Evolutionary conservation across 2,888 invertebrate genomes (phyloP).

Genomic region (Erebia epiphron): DNA sequence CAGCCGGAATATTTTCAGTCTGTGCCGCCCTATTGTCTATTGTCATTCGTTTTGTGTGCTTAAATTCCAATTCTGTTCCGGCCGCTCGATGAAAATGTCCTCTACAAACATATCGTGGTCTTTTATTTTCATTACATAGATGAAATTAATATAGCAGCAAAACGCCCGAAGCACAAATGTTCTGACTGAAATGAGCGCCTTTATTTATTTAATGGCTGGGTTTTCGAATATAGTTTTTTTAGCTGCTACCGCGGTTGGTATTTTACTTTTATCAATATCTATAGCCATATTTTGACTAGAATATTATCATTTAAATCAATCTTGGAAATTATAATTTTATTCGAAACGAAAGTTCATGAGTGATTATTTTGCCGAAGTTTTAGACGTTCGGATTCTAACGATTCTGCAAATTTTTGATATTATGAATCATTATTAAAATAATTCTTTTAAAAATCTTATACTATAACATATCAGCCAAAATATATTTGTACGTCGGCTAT

Average conservation of each 20-base stretch:
- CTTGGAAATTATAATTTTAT: too few relatives aligned
- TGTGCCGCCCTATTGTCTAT: slow-evolving; percentile 54
- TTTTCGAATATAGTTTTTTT: not conserved
- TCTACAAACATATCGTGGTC: slow-evolving; percentile 16
- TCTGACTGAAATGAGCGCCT: not conserved
- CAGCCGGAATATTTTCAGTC: slow-evolving; percentile 65
- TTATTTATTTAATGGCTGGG: slow-evolving; percentile 5
- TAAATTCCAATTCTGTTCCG: slow-evolving; percentile 47
- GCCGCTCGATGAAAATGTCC: slow-evolving; percentile 27
- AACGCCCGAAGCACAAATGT: slow-evolving; percentile 4
- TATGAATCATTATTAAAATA: too few relatives aligned
- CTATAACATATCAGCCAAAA: too few relatives aligned
- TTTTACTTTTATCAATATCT: not conserved
- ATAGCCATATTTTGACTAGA: too few relatives aligned
- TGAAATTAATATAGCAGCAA: slow-evolving; percentile 15
- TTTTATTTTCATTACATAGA: slow-evolving; percentile 14
- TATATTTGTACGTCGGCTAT: too few relatives aligned
- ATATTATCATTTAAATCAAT: too few relatives aligned
- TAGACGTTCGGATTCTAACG: too few relatives aligned
- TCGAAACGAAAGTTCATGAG: too few relatives aligned
- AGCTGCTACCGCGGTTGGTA: not conserved
- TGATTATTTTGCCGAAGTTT: too few relatives aligned
- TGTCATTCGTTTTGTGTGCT: slow-evolving; percentile 47
- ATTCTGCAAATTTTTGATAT: too few relatives aligned
- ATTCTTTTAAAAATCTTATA: too few relatives aligned